A percentile compares a stretch with the other conserved stretches of the same genome.
Evolutionary conservation across 2,113 vertebrate species (phyloP).

Genomic region (Eidolon helvum): DNA sequence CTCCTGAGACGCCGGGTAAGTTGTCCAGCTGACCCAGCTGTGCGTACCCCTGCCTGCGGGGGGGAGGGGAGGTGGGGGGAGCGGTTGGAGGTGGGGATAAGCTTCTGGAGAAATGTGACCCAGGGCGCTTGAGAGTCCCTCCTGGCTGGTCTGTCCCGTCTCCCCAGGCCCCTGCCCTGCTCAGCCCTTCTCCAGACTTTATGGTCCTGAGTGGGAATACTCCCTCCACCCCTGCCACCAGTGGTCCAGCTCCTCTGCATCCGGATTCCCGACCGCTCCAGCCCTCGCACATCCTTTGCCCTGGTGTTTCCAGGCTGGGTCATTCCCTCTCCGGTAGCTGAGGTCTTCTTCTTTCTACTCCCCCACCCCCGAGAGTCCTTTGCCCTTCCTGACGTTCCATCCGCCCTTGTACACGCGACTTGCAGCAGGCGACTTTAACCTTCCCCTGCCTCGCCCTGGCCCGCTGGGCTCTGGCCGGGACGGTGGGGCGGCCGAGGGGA

Average conservation of each 20-base stretch:
- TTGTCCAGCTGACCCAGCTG: neutral
- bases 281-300: neutral
- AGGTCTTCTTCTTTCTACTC: neutral
- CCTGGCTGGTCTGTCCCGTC: neutral
- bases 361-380: neutral
- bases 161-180: neutral
- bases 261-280: neutral
- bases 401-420: neutral
- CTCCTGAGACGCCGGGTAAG: conserved; percentile 38
- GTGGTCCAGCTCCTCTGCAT: neutral
- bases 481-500: no score
- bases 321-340: neutral
- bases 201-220: neutral
- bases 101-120: neutral
- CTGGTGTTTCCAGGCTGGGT: neutral
- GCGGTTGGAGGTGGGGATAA: neutral
- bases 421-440: neutral
- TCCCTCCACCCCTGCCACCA: neutral
- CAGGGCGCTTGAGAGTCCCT: neutral
- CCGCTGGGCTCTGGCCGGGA: neutral
- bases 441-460: neutral
- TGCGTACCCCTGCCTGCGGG: neutral
- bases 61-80: no score
- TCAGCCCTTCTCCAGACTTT: neutral
- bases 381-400: neutral